These are phyloP conservation scores for Drosophila ogumai DNA, from an alignment of 1,140 invertebrate species.

Conservation along the genomic window DNA sequence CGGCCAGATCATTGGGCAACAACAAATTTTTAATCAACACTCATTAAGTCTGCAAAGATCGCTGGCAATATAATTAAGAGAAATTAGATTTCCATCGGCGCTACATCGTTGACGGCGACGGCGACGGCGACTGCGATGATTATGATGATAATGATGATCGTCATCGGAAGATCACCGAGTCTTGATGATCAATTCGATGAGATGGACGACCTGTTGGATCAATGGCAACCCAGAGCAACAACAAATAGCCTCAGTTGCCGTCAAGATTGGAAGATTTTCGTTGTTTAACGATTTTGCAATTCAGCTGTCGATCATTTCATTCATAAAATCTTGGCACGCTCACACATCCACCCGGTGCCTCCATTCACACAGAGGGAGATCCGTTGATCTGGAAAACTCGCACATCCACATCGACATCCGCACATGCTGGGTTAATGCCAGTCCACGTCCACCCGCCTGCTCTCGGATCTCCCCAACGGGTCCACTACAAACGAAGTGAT, in stretches of 20 bases:
- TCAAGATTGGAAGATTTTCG: slow-evolving; percentile 41
- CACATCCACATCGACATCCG: slow-evolving; percentile 64
- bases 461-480: slow-evolving; percentile 43
- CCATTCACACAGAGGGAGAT: slow-evolving; percentile 53
- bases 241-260: slow-evolving; percentile 23
- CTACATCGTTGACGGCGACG: slow-evolving; percentile 41
- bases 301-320: slow-evolving; percentile 84
- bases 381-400: slow-evolving; percentile 74
- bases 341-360: slow-evolving; percentile 24
- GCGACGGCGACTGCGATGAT: slow-evolving; percentile 28
- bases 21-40: slow-evolving; percentile 76
- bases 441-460: slow-evolving; percentile 37
- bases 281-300: slow-evolving; percentile 82
- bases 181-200: slow-evolving; percentile 27
- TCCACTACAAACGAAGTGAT: slow-evolving; percentile 80
- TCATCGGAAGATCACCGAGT: slow-evolving; percentile 7
- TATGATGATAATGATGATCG: slow-evolving; percentile 27
- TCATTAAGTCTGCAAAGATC: slow-evolving; percentile 78
- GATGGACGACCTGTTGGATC: slow-evolving; percentile 72
- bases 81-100: slow-evolving; percentile 78
- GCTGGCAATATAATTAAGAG: slow-evolving; percentile 81
- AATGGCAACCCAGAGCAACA: slow-evolving; percentile 50
- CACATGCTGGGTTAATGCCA: slow-evolving; percentile 64
- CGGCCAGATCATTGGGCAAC: slow-evolving; percentile 25
- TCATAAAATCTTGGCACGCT: slow-evolving; percentile 75